A percentile compares a stretch with the other conserved stretches of the same genome.
phyloP scores from a whole-genome alignment of 2,113 vertebrate genomes.

The Osmerus eperlanus region DNA sequence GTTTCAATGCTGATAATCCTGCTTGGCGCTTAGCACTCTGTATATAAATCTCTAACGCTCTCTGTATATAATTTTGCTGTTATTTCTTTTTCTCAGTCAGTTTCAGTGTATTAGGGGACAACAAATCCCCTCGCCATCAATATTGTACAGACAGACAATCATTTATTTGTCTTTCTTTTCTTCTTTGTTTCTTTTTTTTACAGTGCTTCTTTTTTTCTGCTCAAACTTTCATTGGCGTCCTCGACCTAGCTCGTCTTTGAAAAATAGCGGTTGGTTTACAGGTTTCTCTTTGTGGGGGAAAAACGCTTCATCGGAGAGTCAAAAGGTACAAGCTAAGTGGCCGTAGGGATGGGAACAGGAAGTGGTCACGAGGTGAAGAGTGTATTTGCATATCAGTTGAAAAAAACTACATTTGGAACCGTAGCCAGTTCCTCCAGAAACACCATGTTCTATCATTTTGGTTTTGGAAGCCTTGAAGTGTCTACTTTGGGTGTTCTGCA shows the following conservation, averaged over 20 bases:
- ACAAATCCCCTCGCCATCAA: constrained; percentile 56
- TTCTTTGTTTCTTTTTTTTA: constrained; percentile 9
- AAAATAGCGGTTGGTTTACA: constrained; percentile 45
- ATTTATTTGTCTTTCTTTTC: constrained; percentile 26
- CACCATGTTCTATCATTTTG: background rate
- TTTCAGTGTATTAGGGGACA: constrained; percentile 56
- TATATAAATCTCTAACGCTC: constrained; percentile 72
- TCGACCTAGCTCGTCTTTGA: constrained; percentile 38
- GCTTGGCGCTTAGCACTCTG: constrained; percentile 64
- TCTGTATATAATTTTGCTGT: constrained; percentile 64
- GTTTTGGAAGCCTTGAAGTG: too few species aligned
- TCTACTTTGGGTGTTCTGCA: too few species aligned
- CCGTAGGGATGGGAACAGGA: background rate
- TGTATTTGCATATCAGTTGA: background rate
- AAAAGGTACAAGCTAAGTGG: background rate
- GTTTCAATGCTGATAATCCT: constrained; percentile 74
- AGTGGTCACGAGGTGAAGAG: background rate
- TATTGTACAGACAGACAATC: constrained; percentile 65
- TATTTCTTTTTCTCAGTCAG: constrained; percentile 57
- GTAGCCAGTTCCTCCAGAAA: background rate
- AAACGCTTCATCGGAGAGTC: background rate
- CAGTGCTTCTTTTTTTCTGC: constrained; percentile 19
- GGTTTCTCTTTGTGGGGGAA: constrained; percentile 13
- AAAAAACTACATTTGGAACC: background rate
- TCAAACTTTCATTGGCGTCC: constrained; percentile 37